Percentiles rank a stretch among this genome's conserved stretches.
Conservation (phyloP, 1,140 invertebrate species). For the Rhyzopertha dominica region DNA sequence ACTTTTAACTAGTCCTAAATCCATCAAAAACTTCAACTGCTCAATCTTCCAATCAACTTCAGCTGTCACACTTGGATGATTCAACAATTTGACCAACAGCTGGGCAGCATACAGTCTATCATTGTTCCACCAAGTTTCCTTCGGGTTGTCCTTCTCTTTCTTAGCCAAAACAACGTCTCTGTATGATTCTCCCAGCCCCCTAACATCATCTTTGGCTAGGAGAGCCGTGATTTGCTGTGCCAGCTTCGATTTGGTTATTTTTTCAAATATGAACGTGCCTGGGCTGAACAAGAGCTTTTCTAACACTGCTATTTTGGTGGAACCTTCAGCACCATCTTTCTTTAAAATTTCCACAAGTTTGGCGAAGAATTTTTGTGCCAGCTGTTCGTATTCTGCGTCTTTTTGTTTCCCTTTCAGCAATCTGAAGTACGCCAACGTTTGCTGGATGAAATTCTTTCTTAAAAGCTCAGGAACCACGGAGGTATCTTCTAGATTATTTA, state of each 20-base stretch:
- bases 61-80: conserved; percentile 53
- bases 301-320: conserved; percentile 52
- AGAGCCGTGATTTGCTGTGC: conserved; percentile 57
- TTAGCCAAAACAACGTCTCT: conserved; percentile 53
- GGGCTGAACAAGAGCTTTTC: conserved; percentile 60
- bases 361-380: conserved; percentile 51
- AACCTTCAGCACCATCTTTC: conserved; percentile 47
- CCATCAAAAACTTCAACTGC: conserved; percentile 60
- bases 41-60: conserved; percentile 61
- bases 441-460: conserved; percentile 38
- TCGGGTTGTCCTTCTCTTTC: conserved; percentile 45
- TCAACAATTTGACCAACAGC: conserved; percentile 59
- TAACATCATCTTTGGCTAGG: conserved; percentile 56
- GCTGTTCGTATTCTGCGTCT: conserved; percentile 45
- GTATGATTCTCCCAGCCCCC: conserved; percentile 56
- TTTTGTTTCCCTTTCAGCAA: conserved; percentile 48
- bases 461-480: conserved; percentile 31
- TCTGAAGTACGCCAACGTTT: conserved; percentile 50
- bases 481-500: conserved; percentile 25
- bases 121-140: conserved; percentile 58
- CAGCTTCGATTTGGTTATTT: conserved; percentile 59
- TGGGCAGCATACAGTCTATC: conserved; percentile 63
- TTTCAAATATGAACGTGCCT: conserved; percentile 65
- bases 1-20: conserved; percentile 57
- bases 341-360: conserved; percentile 50